Base-by-base conservation (phyloP, 2,888 invertebrate species). In the Calliopum simillimum region DNA sequence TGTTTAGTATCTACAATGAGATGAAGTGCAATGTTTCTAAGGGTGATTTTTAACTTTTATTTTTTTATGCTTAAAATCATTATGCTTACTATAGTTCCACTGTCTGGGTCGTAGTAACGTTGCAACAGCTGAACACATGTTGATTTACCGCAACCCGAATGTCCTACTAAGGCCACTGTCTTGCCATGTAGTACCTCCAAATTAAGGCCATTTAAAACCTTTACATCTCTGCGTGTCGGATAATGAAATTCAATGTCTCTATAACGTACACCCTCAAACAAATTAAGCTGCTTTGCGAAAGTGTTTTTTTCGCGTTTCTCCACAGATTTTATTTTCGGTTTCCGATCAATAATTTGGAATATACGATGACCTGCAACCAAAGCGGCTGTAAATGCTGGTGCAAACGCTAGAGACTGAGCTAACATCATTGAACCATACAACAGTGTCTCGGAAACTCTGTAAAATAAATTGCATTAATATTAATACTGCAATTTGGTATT, bases 121-220 rank as follows among this genome's bases (percentile, higher is more conserved):
- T 94, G 93, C 77, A 96, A 84, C 46, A 96, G 85, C 79, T 94
- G 94, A 74, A 94, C 91, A 62, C 93, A 91, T 0, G 94, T 94
- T 1, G 93, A 94, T 84, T 94, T 94, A 53, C 94, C 94, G 82
- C 94, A 94, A 23, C 94, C 94, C 74, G 91, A 91, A 71, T 91
- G 91, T 0, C 91, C 92, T 3, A 93, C 93, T 25, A 93, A 81
- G 0, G 93, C 95, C 1, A 95, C 89, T 14, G 92, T 92, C 82
- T 91, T 89, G 0, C 94, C 94, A 8, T 89, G 88, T 19, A 89
- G 87, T 3, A 95, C 90, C 68, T 89, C 87, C 64, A 95, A 86
- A 68, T 91, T 89, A 12, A 95, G 83, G 0, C 92, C 92, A 72
- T 91, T 90, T 2, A 97, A 87, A 25, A 97, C 92, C 73, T 90